Evolutionary conservation across 2,888 invertebrate species (phyloP), one percentile per base, ranked within the genome.

Genomic region (Cephus nigrinus): DNA sequence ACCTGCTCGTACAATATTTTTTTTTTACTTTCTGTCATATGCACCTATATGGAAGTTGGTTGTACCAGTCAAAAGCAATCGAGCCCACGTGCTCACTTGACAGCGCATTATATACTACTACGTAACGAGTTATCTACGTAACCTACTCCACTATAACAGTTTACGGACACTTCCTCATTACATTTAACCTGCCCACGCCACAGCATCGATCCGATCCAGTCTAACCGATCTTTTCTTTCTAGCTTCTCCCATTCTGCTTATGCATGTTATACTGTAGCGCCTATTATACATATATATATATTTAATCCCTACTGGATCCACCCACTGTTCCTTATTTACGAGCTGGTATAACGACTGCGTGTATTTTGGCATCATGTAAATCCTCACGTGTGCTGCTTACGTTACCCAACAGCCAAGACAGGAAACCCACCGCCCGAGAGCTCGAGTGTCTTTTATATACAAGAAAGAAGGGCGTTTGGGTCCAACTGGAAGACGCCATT

Each of bases 81-180:
- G 71, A 31, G 71, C 71, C 71, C 83, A 83, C 83, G 82, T 84
- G 83, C 81, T 86, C 86, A 85, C 84, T 85, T 84, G 87, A 83
- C 83, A 82, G 81, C 83, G 74, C 81, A 76, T 77, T 77, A 75
- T 80, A 80, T 82, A 77, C 74, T 71, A 76, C 80, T 71, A 78
- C 80, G 79, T 81, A 80, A 69, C 76, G 74, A 84, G 86, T 88
- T 89, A 89, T 89, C 88, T 88, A 85, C 84, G 86, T 89, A 89
- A 89, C 89, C 89, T 89, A 90, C 89, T 90, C 88, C 84, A 89
- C 89, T 87, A 87, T 87, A 88, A 88, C 86, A 86, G 86, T 88
- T 87, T 86, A 84, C 86, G 84, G 84, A 88, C 86, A 86, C 88
- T 90, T 89, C 88, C 88, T 89, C 87, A 83, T 88, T 87, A 86